These are phyloP conservation scores for Sinosuthora webbiana DNA, from an alignment of 2,113 vertebrate species.

Conservation along the genomic window DNA sequence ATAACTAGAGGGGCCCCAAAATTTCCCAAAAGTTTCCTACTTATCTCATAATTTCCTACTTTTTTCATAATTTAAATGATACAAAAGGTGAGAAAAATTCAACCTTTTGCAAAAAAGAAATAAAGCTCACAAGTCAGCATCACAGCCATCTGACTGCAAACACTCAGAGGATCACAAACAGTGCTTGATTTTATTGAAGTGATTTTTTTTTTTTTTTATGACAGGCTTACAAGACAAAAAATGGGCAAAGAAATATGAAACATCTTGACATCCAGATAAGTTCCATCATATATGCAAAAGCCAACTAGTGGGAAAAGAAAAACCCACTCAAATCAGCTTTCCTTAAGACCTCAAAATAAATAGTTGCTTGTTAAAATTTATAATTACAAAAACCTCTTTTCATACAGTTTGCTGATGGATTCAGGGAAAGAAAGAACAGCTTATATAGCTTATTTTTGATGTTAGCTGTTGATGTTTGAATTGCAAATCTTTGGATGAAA, in stretches of 20 bases:
- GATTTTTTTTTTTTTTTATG: neutral
- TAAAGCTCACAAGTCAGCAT: neutral
- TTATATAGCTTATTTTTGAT: neutral
- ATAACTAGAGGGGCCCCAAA: rapidly evolving
- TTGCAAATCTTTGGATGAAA: neutral
- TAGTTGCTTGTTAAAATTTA: neutral
- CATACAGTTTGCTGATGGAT: neutral
- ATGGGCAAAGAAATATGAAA: neutral
- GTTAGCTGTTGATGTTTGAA: neutral
- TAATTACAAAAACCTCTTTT: neutral
- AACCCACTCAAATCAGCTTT: neutral
- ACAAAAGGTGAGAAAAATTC: neutral
- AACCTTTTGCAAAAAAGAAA: neutral
- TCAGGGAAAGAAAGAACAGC: neutral
- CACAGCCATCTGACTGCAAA: neutral
- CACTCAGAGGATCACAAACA: neutral
- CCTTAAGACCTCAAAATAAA: neutral
- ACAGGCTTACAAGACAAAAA: neutral
- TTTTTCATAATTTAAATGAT: neutral
- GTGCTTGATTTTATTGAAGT: neutral
- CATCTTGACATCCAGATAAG: neutral
- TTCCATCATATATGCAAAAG: neutral
- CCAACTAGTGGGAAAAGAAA: neutral
- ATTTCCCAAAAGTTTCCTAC: neutral
- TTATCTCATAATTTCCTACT: too few species aligned